Percentiles rank a stretch among this genome's conserved stretches.
phyloP scores from a whole-genome alignment of 2,888 invertebrate species.

The Sphecodes monilicornis region DNA sequence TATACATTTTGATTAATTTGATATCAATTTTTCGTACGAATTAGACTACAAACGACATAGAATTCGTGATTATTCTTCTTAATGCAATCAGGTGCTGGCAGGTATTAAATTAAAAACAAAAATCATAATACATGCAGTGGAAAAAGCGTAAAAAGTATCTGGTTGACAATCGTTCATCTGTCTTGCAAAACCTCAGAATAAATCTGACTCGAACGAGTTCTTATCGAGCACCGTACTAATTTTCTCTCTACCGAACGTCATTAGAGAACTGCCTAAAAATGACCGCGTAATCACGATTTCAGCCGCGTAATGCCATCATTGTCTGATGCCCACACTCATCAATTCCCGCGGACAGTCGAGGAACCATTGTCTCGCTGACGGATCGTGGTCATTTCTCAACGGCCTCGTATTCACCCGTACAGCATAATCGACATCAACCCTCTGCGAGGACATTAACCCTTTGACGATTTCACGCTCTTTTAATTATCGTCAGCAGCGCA shows the following conservation, averaged over 20 bases:
- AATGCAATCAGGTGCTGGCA: neutral
- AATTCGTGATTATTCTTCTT: neutral
- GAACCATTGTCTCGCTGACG: constrained; percentile 66
- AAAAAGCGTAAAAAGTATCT: neutral
- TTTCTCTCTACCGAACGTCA: constrained; percentile 23
- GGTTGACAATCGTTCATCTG: constrained; percentile 4
- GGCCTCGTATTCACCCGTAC: constrained; percentile 52
- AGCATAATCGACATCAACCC: constrained; percentile 67
- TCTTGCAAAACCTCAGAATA: constrained; percentile 9
- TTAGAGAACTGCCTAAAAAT: constrained; percentile 46
- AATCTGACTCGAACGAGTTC: constrained; percentile 1
- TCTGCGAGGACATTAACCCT: constrained; percentile 48
- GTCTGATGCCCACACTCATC: constrained; percentile 50
- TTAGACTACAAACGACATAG: neutral
- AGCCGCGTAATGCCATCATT: constrained; percentile 51
- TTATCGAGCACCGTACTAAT: constrained; percentile 27
- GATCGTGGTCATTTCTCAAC: constrained; percentile 63
- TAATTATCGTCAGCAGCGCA: neutral
- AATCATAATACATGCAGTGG: neutral
- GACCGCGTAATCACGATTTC: constrained; percentile 47
- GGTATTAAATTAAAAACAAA: neutral
- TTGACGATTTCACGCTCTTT: constrained; percentile 4
- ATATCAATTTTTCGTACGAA: neutral
- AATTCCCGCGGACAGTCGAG: constrained; percentile 55
- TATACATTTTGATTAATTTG: neutral